phyloP scores from a whole-genome alignment of 2,113 vertebrate species.

The Bagarius yarrelli region DNA sequence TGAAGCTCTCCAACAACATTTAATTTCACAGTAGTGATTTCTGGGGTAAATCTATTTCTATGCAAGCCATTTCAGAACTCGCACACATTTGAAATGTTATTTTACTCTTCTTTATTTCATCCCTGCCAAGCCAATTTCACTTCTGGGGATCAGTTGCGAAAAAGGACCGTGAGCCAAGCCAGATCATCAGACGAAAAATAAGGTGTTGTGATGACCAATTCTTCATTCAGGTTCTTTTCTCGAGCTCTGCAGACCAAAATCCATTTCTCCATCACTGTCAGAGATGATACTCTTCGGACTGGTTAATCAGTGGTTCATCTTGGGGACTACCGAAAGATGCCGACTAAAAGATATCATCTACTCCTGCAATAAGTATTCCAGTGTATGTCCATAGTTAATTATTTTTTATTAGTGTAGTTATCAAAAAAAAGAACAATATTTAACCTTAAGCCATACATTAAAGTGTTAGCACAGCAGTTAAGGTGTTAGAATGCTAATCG shows the following conservation, averaged over 20 bases:
- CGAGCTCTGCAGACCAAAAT: slow-evolving; percentile 18
- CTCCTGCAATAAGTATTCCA: slow-evolving; percentile 6
- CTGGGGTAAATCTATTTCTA: slow-evolving; percentile 2
- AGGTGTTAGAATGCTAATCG: no score
- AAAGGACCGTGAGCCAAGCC: slow-evolving; percentile 19
- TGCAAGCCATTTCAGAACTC: slow-evolving; percentile 25
- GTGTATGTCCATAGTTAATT: no score
- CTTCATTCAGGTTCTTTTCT: slow-evolving; percentile 22
- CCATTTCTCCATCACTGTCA: slow-evolving; percentile 42
- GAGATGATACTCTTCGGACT: slow-evolving; percentile 33
- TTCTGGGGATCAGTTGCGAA: slow-evolving; percentile 13
- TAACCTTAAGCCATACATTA: no score
- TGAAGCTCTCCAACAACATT: slow-evolving; percentile 1
- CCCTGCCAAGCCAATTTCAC: slow-evolving; percentile 43
- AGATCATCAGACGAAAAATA: slow-evolving; percentile 48
- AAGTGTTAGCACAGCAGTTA: no score
- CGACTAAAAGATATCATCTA: slow-evolving; percentile 29
- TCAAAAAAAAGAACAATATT: no score
- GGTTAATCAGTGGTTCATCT: slow-evolving; percentile 47
- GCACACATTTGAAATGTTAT: slow-evolving; percentile 30
- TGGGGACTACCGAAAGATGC: slow-evolving; percentile 37
- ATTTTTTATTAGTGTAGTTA: no score
- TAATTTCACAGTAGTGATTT: slow-evolving; percentile 11
- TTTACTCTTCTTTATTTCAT: slow-evolving; percentile 42
- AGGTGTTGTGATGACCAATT: slow-evolving; percentile 37